Conservation (phyloP, 2,888 invertebrate genomes). For the Hypercompe scribonia region DNA sequence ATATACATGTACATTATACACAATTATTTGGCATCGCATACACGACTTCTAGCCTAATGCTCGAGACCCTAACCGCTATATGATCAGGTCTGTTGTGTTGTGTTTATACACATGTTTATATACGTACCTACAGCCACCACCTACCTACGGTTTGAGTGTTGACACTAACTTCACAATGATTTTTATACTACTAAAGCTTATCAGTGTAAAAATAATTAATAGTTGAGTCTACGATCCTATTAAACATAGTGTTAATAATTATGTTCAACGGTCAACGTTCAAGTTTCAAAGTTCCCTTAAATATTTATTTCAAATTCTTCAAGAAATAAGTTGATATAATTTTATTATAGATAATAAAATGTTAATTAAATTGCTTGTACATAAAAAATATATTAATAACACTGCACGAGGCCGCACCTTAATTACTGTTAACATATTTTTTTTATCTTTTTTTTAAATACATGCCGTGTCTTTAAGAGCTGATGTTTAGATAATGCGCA, state of each 20-base stretch:
- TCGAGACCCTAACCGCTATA: no score
- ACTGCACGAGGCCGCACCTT: constrained; percentile 14
- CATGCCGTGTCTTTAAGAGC: constrained; percentile 35
- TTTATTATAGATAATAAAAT: constrained; percentile 28
- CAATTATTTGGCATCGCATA: no score
- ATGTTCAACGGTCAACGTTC: no score
- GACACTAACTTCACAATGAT: no score
- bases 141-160: no score
- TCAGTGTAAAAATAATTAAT: background rate
- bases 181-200: no score
- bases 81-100: no score
- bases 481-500: constrained; percentile 54
- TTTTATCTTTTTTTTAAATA: constrained; percentile 28
- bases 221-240: background rate
- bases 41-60: no score
- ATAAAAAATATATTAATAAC: background rate
- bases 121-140: no score
- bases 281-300: background rate
- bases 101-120: no score
- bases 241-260: background rate
- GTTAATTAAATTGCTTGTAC: constrained; percentile 24
- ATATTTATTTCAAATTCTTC: background rate
- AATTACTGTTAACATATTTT: constrained; percentile 33
- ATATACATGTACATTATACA: no score
- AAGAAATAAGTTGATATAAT: background rate